Evolutionary conservation across 1,140 invertebrate genomes (phyloP).

Genomic region (Microplitis demolitor): DNA sequence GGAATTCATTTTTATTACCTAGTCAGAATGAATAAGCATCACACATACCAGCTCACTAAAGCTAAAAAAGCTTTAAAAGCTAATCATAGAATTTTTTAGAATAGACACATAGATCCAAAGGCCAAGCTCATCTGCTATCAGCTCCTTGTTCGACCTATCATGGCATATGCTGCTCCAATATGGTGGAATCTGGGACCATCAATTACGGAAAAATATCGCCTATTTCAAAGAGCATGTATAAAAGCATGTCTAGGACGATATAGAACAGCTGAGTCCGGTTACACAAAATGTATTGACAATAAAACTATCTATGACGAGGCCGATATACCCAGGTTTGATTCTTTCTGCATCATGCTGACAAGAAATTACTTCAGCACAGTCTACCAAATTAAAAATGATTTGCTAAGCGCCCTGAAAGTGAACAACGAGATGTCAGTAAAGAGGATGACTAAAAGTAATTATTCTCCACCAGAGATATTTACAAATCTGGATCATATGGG

Average conservation of each 20-base stretch:
- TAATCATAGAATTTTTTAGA: conserved; percentile 7
- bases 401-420: too few relatives aligned
- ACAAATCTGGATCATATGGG: conserved; percentile 8
- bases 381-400: too few relatives aligned
- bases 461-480: conserved; percentile 2
- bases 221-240: not conserved
- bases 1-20: conserved; percentile 8
- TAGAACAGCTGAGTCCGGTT: not conserved
- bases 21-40: not conserved
- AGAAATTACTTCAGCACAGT: too few relatives aligned
- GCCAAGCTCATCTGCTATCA: conserved; percentile 13
- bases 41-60: not conserved
- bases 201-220: not conserved
- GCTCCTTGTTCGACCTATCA: conserved; percentile 2
- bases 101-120: not conserved
- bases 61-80: not conserved
- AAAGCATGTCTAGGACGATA: not conserved
- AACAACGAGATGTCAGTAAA: too few relatives aligned
- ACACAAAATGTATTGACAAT: not conserved
- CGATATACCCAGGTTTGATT: not conserved
- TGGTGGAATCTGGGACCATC: not conserved
- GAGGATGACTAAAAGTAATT: conserved; percentile 1
- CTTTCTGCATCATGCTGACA: too few relatives aligned
- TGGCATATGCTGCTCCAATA: not conserved
- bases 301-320: not conserved